phyloP scores from a whole-genome alignment of 2,888 invertebrate genomes.

The Sinohyriopsis cumingii region DNA sequence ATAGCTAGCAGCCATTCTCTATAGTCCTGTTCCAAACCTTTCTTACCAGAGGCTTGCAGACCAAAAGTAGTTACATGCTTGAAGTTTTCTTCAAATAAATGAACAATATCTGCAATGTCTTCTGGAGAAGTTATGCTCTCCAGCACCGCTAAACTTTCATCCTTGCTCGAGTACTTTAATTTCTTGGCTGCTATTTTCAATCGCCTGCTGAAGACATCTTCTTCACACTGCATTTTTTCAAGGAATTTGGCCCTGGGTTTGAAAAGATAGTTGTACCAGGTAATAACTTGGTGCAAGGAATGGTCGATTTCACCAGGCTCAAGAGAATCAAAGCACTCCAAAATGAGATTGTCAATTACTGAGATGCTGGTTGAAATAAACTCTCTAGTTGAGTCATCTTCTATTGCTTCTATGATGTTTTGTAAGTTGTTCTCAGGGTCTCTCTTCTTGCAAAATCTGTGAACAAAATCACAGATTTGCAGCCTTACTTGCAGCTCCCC shows the following conservation, averaged over 20 bases:
- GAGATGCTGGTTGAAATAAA: constrained; percentile 36
- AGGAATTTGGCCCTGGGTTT: constrained; percentile 9
- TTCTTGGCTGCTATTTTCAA: constrained; percentile 35
- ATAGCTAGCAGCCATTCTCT: constrained; percentile 50
- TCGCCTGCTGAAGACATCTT: constrained; percentile 21
- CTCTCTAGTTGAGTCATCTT: constrained; percentile 10
- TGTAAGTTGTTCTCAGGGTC: constrained; percentile 14
- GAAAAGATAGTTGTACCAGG: constrained; percentile 39
- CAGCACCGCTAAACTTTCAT: constrained; percentile 14
- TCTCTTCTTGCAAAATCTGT: constrained; percentile 15
- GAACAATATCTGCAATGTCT: constrained; percentile 25
- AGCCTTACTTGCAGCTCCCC: constrained; percentile 42
- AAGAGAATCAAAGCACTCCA: constrained; percentile 40
- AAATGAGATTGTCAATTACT: constrained; percentile 33
- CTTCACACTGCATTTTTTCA: constrained; percentile 9
- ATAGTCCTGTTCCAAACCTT: constrained; percentile 41
- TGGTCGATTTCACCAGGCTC: constrained; percentile 19
- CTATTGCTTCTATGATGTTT: constrained; percentile 9
- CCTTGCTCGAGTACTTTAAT: constrained; percentile 25
- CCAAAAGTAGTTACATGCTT: constrained; percentile 16
- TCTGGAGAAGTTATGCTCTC: constrained; percentile 21
- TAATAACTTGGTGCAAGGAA: constrained; percentile 17
- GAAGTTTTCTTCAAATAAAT: constrained; percentile 37
- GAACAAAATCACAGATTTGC: constrained; percentile 38
- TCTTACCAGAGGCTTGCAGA: constrained; percentile 8